Evolutionary conservation across 2,888 invertebrate genomes (phyloP).

Genomic region (Drosophila helvetica): DNA sequence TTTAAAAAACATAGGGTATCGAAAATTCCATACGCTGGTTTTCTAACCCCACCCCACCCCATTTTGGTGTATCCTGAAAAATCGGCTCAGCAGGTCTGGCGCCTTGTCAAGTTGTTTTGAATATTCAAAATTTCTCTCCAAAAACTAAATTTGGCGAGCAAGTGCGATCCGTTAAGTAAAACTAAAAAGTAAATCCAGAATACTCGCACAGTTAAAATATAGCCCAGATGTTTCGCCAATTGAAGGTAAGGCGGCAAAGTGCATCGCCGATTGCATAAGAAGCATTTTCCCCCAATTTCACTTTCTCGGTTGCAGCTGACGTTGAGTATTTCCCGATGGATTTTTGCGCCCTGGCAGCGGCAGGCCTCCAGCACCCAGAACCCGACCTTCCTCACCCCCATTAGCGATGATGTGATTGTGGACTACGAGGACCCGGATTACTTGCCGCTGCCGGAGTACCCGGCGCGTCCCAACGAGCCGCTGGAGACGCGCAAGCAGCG

Average conservation of each 20-base stretch:
- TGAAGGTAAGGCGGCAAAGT: neutral
- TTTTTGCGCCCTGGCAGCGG: constrained; percentile 35
- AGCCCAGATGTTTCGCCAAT: constrained; percentile 21
- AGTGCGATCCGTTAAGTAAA: too few relatives aligned
- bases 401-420: constrained; percentile 66
- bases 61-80: too few relatives aligned
- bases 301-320: constrained; percentile 47
- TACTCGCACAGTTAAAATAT: neutral
- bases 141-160: too few relatives aligned
- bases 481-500: constrained; percentile 87
- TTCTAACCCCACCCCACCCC: too few relatives aligned
- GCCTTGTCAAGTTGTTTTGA: too few relatives aligned
- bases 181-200: too few relatives aligned
- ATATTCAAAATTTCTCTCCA: too few relatives aligned
- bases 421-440: constrained; percentile 80
- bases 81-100: too few relatives aligned
- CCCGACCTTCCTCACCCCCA: constrained; percentile 24
- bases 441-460: constrained; percentile 86
- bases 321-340: constrained; percentile 39
- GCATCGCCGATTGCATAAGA: constrained; percentile 14
- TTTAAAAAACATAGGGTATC: too few relatives aligned
- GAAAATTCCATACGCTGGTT: too few relatives aligned
- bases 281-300: constrained; percentile 9
- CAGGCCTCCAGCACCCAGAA: neutral
- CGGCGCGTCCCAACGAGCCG: constrained; percentile 86